Evolutionary conservation across 2,113 vertebrate genomes (phyloP), one percentile per base, ranked within the genome.

Genomic region (Petaurus breviceps): DNA sequence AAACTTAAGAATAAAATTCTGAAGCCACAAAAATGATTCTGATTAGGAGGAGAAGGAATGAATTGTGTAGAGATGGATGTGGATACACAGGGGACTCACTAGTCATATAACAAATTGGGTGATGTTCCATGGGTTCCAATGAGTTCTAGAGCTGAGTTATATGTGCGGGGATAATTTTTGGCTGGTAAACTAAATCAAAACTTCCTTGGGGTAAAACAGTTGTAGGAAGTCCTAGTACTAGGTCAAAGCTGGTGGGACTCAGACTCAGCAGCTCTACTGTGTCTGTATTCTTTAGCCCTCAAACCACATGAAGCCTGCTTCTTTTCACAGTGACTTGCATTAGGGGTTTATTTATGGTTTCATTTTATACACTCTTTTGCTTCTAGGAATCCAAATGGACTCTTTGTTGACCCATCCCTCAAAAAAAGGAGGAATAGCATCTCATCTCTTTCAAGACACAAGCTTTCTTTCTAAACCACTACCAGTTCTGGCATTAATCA

Each of bases 371-470:
- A 43, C n/a, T 43, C n/a, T 84, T 84, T 84, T 84, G n/a, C 19
- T 84, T 43, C 43, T 22, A 43, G 68, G n/a, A 84, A 43, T 23
- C n/a, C 16, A 84, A 84, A 84, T 84, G 19, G n/a, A 84, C 19
- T 84, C n/a, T 43, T 23, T 84, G 68, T 84, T 43, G 16, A 84
- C 68, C 68, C 68, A 84, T 43, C 16, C n/a, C 68, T 43, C 68
- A 84, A 22, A 84, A 84, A 43, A n/a, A n/a, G n/a, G n/a, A 84
- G n/a, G 68, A 84, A 84, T 43, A 84, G 92, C 55, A n/a, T 90
- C 68, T 11, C 37, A 6, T 92, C 91, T 98, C 95, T 97, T 92
- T 91, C 94, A 96, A 95, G 96, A 93, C 96, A 97, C 95, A 96
- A 96, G 95, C 95, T 53, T 90, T 68, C 61, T 95, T 97, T 96